Base-by-base conservation (phyloP, 2,797 vertebrate species). In the Thamnophis elegans region DNA sequence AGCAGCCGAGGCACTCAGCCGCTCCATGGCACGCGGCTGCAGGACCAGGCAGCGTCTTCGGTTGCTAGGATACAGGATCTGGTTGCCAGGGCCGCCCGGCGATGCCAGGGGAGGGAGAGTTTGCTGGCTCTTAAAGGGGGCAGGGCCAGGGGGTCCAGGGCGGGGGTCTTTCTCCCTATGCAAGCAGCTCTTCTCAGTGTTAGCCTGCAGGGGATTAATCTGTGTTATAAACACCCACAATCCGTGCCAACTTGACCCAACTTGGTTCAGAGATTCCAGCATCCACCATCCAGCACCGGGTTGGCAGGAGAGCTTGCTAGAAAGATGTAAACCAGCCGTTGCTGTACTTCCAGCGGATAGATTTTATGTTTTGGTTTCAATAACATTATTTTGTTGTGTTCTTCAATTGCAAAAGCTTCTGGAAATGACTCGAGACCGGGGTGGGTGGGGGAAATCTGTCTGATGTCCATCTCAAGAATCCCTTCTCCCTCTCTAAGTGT, bases 1-100 rank as follows among this genome's bases (percentile, higher is more conserved):
- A 51, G 97, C 98, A 0, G 95, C 96, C 0, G 97, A 98, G 11
- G 98, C 18, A 0, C 94, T 93, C 89, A 56, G 13, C 22, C 7
- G 16, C 65, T 87, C 0, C 53, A 96, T 91, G 0, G 56, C 89
- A 36, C 5, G 89, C 56, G 0, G 53, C 28, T 5, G 60, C 60
- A 59, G 85, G 9, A 2, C 3, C 22, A 11, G 55, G 1, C 4
- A 22, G 51, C 2, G 51, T 91, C 32, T 62, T 32, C n/a, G 0
- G 96, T 96, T 0, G 94, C 96, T 91, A 93, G 94, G 96, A 93
- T 87, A 94, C 20, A 10, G 90, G 16, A 1, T 0, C 7, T 20
- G 32, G 95, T 92, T 90, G 90, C 93, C 11, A 85, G 32, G 94
- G 36, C 10, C 1, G 10, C 36, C 20, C 9, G 4, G 8, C 1